Percentiles rank a stretch among this genome's conserved stretches.
These are phyloP conservation scores for Allacma fusca DNA, from an alignment of 2,888 invertebrate genomes.

Conservation along the genomic window DNA sequence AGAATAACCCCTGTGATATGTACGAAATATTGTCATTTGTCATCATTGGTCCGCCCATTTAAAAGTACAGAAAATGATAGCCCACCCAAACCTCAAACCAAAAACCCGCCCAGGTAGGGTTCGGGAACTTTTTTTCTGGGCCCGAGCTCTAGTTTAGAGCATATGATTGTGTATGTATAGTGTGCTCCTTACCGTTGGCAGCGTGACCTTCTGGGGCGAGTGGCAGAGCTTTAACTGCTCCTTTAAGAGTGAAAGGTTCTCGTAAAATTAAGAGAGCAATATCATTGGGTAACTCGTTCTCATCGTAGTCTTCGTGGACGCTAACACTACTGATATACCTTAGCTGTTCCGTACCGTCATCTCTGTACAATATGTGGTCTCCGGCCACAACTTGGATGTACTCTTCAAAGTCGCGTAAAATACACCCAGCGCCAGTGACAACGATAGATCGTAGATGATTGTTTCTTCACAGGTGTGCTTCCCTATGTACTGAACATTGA, in stretches of 20 bases:
- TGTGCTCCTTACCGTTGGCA: neutral
- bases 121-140: too few relatives aligned
- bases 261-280: slow-evolving; percentile 5
- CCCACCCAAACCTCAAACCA: too few relatives aligned
- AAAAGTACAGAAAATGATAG: too few relatives aligned
- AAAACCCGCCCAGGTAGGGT: too few relatives aligned
- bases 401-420: too few relatives aligned
- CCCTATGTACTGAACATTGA: neutral
- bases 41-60: too few relatives aligned
- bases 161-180: too few relatives aligned
- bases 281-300: neutral
- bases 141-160: too few relatives aligned
- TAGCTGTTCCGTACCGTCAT: neutral
- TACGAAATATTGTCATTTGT: too few relatives aligned
- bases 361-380: neutral
- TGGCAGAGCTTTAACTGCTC: neutral
- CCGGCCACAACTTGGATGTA: neutral
- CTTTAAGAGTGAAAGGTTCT: neutral
- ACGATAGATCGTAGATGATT: neutral
- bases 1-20: too few relatives aligned
- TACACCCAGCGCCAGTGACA: slow-evolving; percentile 23
- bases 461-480: slow-evolving; percentile 22
- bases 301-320: neutral
- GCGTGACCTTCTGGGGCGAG: neutral
- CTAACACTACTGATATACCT: neutral